Conservation (phyloP, 2,888 invertebrate species). For the Tipula vernalis region DNA sequence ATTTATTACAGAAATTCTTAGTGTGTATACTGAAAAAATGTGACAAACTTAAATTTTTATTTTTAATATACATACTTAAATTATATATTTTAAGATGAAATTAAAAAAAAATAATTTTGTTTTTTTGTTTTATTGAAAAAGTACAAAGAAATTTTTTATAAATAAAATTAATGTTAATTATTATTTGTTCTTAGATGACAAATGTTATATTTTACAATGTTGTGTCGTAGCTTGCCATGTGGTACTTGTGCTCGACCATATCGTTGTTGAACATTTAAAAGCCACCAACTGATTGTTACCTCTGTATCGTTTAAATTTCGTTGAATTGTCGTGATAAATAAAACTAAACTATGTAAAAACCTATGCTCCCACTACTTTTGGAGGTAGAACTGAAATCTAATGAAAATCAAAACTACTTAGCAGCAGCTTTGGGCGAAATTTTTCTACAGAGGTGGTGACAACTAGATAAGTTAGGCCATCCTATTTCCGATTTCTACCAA, state of each 20-base stretch:
- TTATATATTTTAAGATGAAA: not conserved
- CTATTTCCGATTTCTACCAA: too few species aligned
- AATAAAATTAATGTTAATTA: not conserved
- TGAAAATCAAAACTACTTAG: too few species aligned
- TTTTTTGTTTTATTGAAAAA: not conserved
- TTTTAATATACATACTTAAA: not conserved
- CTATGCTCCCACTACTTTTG: too few species aligned
- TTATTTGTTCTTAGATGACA: not conserved
- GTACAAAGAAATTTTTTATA: not conserved
- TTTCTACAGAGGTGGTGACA: too few species aligned
- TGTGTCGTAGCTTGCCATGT: not conserved
- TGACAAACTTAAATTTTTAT: not conserved
- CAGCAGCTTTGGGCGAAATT: too few species aligned
- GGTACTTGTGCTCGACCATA: not conserved
- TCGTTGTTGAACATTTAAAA: not conserved
- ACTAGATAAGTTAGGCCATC: too few species aligned
- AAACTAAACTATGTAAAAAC: too few species aligned
- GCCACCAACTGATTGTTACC: too few species aligned
- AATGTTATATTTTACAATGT: not conserved
- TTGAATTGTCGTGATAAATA: too few species aligned
- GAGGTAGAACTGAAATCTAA: too few species aligned
- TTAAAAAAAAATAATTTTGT: not conserved
- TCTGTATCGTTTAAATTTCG: too few species aligned
- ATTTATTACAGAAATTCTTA: not conserved
- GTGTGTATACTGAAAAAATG: not conserved